Evolutionary conservation across 2,797 vertebrate species (phyloP).

Genomic region (Enteromius fasciolatus): DNA sequence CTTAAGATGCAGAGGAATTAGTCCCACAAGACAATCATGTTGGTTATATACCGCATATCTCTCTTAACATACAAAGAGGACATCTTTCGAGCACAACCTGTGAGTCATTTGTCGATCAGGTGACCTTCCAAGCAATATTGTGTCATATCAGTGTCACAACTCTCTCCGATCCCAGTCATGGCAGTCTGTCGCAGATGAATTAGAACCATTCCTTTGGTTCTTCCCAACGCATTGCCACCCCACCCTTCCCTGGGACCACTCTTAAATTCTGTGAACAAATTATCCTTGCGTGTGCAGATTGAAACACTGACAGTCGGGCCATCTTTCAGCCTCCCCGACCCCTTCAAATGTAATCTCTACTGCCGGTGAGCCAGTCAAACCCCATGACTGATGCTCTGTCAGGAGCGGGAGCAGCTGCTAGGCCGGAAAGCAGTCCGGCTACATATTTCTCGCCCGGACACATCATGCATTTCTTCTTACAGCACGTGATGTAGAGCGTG

Average conservation of each 20-base stretch:
- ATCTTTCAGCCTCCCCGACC: constrained; percentile 37
- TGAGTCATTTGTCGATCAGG: neutral
- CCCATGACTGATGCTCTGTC: constrained; percentile 42
- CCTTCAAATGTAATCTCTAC: constrained; percentile 48
- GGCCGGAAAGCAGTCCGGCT: constrained; percentile 26
- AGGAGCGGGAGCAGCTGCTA: constrained; percentile 35
- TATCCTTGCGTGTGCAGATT: constrained; percentile 44
- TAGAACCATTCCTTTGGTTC: constrained; percentile 5
- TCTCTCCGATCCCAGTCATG: constrained; percentile 1
- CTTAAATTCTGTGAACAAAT: constrained; percentile 50
- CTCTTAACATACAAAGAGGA: neutral
- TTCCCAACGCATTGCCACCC: neutral
- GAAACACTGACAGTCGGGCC: constrained; percentile 44
- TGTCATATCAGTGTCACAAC: constrained; percentile 10
- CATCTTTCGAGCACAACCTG: neutral
- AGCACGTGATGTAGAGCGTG: constrained; percentile 37
- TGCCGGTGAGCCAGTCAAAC: constrained; percentile 40
- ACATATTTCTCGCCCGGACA: constrained; percentile 50
- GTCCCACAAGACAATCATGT: neutral
- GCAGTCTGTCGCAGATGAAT: constrained; percentile 21
- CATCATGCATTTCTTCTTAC: constrained; percentile 53
- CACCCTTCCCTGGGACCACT: constrained; percentile 31
- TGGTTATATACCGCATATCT: neutral
- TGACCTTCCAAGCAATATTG: neutral
- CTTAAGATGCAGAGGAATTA: neutral